Conservation (phyloP, 2,113 vertebrate species). For the human region GRCh38 chr1:210872001-210872500, state of each 20-base stretch:
- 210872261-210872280: not conserved
- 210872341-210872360: not conserved
- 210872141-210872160: not conserved
- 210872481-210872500: too few relatives aligned
- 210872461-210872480: too few relatives aligned
- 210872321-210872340: not conserved
- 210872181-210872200: not conserved
- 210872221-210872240: not conserved
- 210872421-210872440: not conserved
- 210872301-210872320: not conserved
- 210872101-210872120: constrained; percentile 3
- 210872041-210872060: too few relatives aligned
- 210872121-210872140: not conserved
- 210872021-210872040: too few relatives aligned
- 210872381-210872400: not conserved
- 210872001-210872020: too few relatives aligned
- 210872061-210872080: not conserved
- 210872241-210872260: not conserved
- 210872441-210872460: not conserved
- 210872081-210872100: not conserved
- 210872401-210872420: not conserved
- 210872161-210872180: not conserved
- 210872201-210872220: not conserved
- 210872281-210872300: not conserved
- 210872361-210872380: not conserved